Conservation (phyloP, 2,888 invertebrate species). For the Drosophila nr. medialis region DNA sequence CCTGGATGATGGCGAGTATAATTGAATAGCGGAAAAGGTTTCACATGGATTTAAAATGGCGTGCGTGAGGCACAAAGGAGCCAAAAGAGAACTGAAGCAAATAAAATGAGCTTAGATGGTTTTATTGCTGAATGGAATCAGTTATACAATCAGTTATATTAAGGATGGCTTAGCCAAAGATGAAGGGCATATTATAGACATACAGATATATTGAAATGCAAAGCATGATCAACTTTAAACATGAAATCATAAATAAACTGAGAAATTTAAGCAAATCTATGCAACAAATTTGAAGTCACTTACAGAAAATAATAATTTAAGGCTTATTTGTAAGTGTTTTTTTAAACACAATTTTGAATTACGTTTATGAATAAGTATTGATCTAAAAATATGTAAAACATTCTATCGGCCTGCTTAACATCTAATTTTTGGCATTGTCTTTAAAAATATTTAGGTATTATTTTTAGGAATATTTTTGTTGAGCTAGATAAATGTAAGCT, state of each 20-base stretch:
- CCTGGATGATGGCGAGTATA: conserved; percentile 54
- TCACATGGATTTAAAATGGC: conserved; percentile 58
- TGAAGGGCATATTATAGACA: background rate
- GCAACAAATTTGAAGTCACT: background rate
- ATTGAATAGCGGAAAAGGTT: conserved; percentile 64
- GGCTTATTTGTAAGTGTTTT: background rate
- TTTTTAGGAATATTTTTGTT: conserved; percentile 16
- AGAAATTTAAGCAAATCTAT: background rate
- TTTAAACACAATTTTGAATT: background rate
- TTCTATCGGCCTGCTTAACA: background rate
- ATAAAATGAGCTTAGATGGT: conserved; percentile 45
- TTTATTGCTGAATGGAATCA: conserved; percentile 41
- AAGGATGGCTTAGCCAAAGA: conserved; percentile 13
- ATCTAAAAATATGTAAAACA: background rate
- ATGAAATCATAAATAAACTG: conserved; percentile 3
- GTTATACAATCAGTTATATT: conserved; percentile 25
- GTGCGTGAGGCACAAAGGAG: conserved; percentile 21
- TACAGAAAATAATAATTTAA: background rate
- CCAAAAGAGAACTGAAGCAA: conserved; percentile 27
- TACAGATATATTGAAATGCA: background rate
- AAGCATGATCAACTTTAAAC: conserved; percentile 2
- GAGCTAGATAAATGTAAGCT: conserved; percentile 9
- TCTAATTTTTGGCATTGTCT: conserved; percentile 1
- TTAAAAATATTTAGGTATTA: conserved; percentile 3
- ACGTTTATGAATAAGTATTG: background rate